Conservation (phyloP, 1,140 invertebrate genomes). For the Aphaenogaster rudis region DNA sequence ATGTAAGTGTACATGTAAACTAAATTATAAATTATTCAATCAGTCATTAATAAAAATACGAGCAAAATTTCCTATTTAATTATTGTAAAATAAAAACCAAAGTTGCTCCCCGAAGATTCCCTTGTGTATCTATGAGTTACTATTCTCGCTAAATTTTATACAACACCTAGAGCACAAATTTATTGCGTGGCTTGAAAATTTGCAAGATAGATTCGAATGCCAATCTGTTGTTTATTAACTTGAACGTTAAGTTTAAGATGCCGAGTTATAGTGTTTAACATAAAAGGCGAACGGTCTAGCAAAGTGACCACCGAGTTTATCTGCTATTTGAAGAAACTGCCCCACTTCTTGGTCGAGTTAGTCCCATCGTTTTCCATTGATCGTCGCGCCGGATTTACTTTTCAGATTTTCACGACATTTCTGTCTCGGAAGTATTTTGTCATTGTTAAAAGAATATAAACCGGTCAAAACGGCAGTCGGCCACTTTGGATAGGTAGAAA, state of each 20-base stretch:
- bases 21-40: not conserved
- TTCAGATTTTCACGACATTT: not conserved
- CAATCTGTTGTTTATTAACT: not conserved
- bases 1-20: not conserved
- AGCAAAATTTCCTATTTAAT: not conserved
- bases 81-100: not conserved
- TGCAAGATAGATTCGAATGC: not conserved
- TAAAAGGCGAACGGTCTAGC: not conserved
- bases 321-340: not conserved
- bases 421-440: not conserved
- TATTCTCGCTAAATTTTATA: not conserved
- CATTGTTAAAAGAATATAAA: not conserved
- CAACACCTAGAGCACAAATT: not conserved
- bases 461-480: not conserved
- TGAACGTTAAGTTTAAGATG: not conserved
- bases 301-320: slow-evolving; percentile 38
- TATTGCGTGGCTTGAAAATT: not conserved
- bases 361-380: slow-evolving; percentile 18
- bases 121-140: not conserved
- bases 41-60: not conserved
- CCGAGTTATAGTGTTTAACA: slow-evolving; percentile 16
- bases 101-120: not conserved
- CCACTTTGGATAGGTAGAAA: not conserved
- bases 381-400: not conserved
- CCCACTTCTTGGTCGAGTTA: not conserved